Conservation (phyloP, 2,113 vertebrate species). For the Phasianus colchicus region DNA sequence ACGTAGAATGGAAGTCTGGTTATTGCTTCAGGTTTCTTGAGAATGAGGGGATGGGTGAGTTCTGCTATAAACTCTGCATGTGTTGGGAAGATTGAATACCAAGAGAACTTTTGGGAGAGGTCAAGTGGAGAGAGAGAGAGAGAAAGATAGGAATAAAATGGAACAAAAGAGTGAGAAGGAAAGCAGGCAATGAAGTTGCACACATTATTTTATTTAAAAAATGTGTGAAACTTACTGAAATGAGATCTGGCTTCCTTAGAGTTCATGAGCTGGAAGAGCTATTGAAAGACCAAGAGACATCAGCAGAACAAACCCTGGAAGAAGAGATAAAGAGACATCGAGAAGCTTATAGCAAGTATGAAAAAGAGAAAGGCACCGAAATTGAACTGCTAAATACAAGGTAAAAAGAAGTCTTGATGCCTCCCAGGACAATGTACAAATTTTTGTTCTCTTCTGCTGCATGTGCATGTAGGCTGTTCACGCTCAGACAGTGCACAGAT, state of each 20-base stretch:
- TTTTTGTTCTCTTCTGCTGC: background rate
- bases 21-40: background rate
- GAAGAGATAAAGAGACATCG: slow-evolving; percentile 88
- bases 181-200: background rate
- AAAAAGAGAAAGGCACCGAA: slow-evolving; percentile 90
- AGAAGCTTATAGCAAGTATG: slow-evolving; percentile 89
- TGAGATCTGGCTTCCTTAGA: slow-evolving; percentile 69
- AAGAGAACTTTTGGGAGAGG: background rate
- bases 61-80: background rate
- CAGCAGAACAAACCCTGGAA: slow-evolving; percentile 86
- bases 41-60: background rate
- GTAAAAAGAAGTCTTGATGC: slow-evolving; percentile 67
- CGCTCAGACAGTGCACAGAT: slow-evolving; percentile 12
- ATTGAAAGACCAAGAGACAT: slow-evolving; percentile 93
- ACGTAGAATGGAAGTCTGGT: background rate
- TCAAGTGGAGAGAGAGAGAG: background rate
- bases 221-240: background rate
- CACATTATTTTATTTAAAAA: background rate
- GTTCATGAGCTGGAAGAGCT: slow-evolving; percentile 96
- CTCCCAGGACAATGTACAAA: background rate
- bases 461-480: background rate
- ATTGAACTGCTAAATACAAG: slow-evolving; percentile 90
- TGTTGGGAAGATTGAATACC: background rate
- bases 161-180: background rate
- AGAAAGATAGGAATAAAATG: background rate